Evolutionary conservation across 2,113 vertebrate species (phyloP), one percentile per base, ranked within the genome.

Genomic region (Sphyrna mokarran): DNA sequence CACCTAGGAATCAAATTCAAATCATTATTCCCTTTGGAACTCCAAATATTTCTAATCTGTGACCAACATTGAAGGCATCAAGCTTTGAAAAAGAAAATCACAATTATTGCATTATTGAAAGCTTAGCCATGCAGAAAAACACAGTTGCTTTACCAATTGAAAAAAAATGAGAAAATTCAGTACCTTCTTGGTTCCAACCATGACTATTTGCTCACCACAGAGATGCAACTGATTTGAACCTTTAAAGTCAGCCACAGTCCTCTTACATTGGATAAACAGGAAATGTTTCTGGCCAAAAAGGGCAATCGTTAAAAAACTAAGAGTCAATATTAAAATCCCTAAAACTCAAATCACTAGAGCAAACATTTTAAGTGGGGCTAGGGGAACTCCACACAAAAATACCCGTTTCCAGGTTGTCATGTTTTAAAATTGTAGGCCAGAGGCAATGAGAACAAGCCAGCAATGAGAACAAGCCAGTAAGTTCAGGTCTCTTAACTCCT

Each of bases 161-260:
- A 54, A 26, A 54, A 72, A 26, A 54, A 72, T 14, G 23, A 95
- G 23, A 70, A 94, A 61, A 61, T 29, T 61, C 87, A 90, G 87
- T 90, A 90, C 90, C 66, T 94, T 33, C 16, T 70, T 43, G 2
- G 1, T 22, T 43, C 66, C 29, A 63, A 91, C 87, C 80, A 83
- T 91, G 87, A 63, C 26, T 68, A 94, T 70, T 94, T 20, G 22
- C 26, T 95, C 94, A 69, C 63, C 91, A 95, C 63, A 94, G 29
- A 95, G 68, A 95, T 95, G 93, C 18, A 95, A 48, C 40, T 95
- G 40, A 66, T 95, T 94, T 95, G 37, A 95, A 95, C 93, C 93
- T 95, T 48, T 95, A 72, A 95, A 43, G 43, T 95, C 22, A 95
- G n/a, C 61, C 87, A 63, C 87, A 61, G 23, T 9, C 29, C 48